phyloP scores from a whole-genome alignment of 2,888 invertebrate genomes.

The Agrypnus murinus region DNA sequence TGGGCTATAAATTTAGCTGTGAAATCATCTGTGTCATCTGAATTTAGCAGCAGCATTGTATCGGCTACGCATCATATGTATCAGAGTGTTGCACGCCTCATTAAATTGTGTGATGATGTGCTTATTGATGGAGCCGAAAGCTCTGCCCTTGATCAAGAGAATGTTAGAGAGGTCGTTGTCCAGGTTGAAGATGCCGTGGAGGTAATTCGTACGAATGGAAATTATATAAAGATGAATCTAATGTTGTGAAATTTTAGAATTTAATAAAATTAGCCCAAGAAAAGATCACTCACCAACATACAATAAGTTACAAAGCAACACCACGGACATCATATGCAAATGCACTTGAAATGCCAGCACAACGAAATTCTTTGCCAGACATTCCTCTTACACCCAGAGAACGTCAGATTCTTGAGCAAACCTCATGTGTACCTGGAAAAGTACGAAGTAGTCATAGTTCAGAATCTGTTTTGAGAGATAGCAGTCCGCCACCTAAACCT shows the following conservation, averaged over 20 bases:
- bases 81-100: conserved; percentile 88
- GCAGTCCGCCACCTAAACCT: conserved; percentile 90
- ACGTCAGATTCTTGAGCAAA: conserved; percentile 78
- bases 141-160: conserved; percentile 77
- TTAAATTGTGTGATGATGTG: conserved; percentile 93
- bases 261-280: conserved; percentile 87
- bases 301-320: conserved; percentile 65
- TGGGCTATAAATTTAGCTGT: conserved; percentile 84
- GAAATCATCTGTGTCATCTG: conserved; percentile 66
- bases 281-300: conserved; percentile 77
- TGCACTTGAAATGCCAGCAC: conserved; percentile 72
- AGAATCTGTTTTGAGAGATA: conserved; percentile 84
- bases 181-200: conserved; percentile 83
- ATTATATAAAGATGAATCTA: no score
- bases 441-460: conserved; percentile 86
- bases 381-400: conserved; percentile 89
- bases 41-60: conserved; percentile 78
- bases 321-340: conserved; percentile 70
- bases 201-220: no score
- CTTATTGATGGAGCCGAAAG: conserved; percentile 83
- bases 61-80: conserved; percentile 91
- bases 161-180: conserved; percentile 80
- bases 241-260: conserved; percentile 73
- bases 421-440: conserved; percentile 67
- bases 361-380: conserved; percentile 83